Base-by-base conservation (phyloP, 2,797 vertebrate genomes). In the Syndactyla subalaris region DNA sequence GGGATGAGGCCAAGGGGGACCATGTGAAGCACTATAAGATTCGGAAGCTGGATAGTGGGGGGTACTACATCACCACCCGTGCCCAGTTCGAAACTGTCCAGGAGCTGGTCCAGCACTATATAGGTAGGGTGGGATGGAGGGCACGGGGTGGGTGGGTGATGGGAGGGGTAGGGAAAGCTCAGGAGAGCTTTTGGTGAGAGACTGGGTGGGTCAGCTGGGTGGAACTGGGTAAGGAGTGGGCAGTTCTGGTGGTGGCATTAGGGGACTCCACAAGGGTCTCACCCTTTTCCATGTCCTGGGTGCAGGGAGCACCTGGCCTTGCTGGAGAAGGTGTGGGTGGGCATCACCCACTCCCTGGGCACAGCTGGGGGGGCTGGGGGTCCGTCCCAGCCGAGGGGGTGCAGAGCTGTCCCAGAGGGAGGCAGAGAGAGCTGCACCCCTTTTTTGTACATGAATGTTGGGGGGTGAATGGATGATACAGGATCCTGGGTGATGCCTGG, bases 11-110 rank as follows among this genome's bases (percentile, higher is more conserved):
- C 75, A 99, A 99, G 93, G 99, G 99, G 1, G 98, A 99, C 62
- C 99, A 99, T 2, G 98, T 99, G 78, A 99, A 99, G 97, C 99
- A 99, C 98, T 99, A 99, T 97, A 99, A 99, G 97, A 99, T 99
- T 94, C 98, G 99, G 51, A 99, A 99, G 81, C 97, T 99, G 96
- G 99, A 99, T 96, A 99, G 97, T 0, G 99, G 99, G 2, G 99
- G 99, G 48, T 99, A 98, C 97, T 99, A 99, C 97, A 99, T 99
- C 98, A 99, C 99, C 94, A 99, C 99, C 0, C 97, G 99, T 3
- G 98, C 98, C 34, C 99, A 99, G 98, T 99, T 99, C 10, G 98
- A 98, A 81, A 98, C 98, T 0, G 98, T 99, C 82, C 98, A 97
- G 92, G 95, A 99, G 95, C 98, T 99, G 95, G 99, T 99, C 26